Percentiles rank a stretch among this genome's conserved stretches.
Conservation (phyloP, 2,888 invertebrate genomes). For the Oligia strigilis region DNA sequence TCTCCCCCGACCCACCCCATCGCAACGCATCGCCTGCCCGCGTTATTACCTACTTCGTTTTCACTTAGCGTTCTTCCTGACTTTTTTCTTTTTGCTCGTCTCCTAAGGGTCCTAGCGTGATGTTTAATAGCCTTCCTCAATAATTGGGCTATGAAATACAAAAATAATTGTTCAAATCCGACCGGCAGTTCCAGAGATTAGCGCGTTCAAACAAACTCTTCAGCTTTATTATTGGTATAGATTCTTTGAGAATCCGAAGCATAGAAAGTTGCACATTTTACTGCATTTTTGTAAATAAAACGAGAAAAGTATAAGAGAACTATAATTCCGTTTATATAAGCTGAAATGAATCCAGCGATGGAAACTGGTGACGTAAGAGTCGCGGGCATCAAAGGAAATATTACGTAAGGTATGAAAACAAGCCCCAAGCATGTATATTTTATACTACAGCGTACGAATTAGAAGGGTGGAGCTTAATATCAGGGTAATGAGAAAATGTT, state of each 20-base stretch:
- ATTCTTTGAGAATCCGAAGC: not conserved
- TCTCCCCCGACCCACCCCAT: too few species aligned
- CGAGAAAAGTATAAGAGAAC: not conserved
- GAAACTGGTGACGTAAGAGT: conserved; percentile 14
- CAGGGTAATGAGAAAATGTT: conserved; percentile 23
- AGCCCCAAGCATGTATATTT: conserved; percentile 5
- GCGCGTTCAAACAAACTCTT: too few species aligned
- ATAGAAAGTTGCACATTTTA: not conserved
- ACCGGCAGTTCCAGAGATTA: too few species aligned
- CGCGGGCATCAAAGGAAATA: conserved; percentile 36
- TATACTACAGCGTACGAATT: conserved; percentile 6
- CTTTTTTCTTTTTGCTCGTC: too few species aligned
- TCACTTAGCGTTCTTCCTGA: too few species aligned
- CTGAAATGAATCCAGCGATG: not conserved
- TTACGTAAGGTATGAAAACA: conserved; percentile 49
- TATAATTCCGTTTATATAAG: conserved; percentile 1
- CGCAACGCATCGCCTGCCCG: too few species aligned
- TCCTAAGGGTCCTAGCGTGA: too few species aligned
- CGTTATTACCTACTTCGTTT: too few species aligned
- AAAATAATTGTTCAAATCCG: too few species aligned
- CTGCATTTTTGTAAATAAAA: conserved; percentile 5
- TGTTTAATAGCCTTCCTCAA: too few species aligned
- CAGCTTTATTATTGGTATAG: too few species aligned
- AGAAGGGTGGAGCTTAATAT: conserved; percentile 17
- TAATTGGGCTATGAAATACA: too few species aligned